A percentile compares a stretch with the other conserved stretches of the same genome.
Conservation (phyloP, 2,888 invertebrate genomes). For the Nymphalis c-album region DNA sequence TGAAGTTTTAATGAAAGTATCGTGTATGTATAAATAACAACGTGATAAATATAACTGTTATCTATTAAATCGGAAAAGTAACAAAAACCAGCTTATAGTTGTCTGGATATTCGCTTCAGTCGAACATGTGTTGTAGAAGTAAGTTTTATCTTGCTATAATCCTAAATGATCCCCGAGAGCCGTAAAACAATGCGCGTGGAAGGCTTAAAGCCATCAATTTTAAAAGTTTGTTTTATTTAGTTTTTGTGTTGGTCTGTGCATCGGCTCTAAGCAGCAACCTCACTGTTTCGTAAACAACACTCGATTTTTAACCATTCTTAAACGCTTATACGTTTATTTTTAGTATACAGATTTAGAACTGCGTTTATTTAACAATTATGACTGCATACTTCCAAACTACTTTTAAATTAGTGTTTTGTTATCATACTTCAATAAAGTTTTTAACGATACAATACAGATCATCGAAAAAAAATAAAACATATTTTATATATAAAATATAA, state of each 20-base stretch:
- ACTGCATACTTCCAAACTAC: constrained; percentile 32
- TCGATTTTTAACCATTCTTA: constrained; percentile 27
- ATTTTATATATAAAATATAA: too few species aligned
- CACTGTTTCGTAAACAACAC: constrained; percentile 34
- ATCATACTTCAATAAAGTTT: not conserved
- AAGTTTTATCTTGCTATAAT: constrained; percentile 35
- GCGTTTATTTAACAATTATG: constrained; percentile 14
- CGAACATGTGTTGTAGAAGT: constrained; percentile 33
- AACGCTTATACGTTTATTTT: constrained; percentile 16
- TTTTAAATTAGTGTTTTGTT: constrained; percentile 15
- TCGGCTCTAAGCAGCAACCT: constrained; percentile 29
- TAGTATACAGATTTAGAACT: constrained; percentile 1
- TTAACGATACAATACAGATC: too few species aligned
- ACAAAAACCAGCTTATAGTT: constrained; percentile 26
- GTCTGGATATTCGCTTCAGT: constrained; percentile 27
- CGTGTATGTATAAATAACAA: constrained; percentile 10
- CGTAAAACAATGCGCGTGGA: constrained; percentile 38
- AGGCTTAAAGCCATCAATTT: constrained; percentile 45
- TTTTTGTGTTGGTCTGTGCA: constrained; percentile 38
- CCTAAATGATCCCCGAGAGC: constrained; percentile 39
- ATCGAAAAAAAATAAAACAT: too few species aligned
- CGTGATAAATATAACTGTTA: constrained; percentile 20
- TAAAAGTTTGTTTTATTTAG: constrained; percentile 47
- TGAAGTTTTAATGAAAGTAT: constrained; percentile 24
- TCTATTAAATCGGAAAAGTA: constrained; percentile 16